Percentiles rank a stretch among this genome's conserved stretches.
phyloP scores from a whole-genome alignment of 2,797 vertebrate genomes.

The Sandelia bainsii region DNA sequence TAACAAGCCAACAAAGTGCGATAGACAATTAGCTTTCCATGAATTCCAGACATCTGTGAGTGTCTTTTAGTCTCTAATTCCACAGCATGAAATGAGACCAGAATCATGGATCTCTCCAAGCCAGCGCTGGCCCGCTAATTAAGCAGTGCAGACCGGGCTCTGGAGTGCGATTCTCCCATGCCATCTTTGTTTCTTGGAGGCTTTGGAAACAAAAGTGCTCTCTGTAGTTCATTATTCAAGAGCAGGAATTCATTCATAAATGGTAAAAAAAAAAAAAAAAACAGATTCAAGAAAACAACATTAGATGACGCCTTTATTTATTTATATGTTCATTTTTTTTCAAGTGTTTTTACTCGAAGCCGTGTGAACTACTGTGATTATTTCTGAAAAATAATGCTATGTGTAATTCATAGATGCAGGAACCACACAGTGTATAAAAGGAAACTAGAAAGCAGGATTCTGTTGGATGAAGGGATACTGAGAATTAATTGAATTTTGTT shows the following conservation, averaged over 20 bases:
- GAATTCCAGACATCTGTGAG: conserved; percentile 58
- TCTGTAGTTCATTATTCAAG: conserved; percentile 55
- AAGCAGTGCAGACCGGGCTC: conserved; percentile 40
- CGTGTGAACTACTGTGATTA: neutral
- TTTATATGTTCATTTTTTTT: neutral
- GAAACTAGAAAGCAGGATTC: neutral
- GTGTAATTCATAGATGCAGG: too few species aligned
- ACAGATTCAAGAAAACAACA: conserved; percentile 36
- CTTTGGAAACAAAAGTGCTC: conserved; percentile 57
- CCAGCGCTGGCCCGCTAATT: conserved; percentile 58
- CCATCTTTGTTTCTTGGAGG: conserved; percentile 57
- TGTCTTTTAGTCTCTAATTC: conserved; percentile 42
- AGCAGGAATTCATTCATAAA: conserved; percentile 39
- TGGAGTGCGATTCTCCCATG: conserved; percentile 48
- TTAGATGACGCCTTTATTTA: conserved; percentile 3
- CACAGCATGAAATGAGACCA: conserved; percentile 42
- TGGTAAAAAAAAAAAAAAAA: neutral
- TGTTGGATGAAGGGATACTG: neutral
- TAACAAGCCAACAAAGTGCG: conserved; percentile 57
- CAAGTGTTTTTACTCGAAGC: neutral
- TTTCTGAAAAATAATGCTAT: neutral
- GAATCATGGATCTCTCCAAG: conserved; percentile 35
- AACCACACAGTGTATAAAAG: neutral
- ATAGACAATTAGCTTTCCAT: conserved; percentile 63
- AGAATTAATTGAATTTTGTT: too few species aligned